Evolutionary conservation across 2,797 vertebrate genomes (phyloP).

Genomic region (Parauchenoglanis punctatus): DNA sequence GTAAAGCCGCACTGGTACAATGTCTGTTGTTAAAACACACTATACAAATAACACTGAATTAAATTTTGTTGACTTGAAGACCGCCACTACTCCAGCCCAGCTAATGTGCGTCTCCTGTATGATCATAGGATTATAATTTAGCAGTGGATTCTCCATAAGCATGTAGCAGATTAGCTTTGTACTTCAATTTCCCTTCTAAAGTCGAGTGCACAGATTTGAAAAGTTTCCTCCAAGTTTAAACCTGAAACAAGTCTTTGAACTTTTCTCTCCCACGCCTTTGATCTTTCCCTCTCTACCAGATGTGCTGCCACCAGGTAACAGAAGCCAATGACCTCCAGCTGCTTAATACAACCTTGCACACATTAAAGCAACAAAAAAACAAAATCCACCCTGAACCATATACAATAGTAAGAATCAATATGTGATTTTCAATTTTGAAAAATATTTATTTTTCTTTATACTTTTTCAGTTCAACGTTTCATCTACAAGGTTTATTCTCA

Average conservation of each 20-base stretch:
- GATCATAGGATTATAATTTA: not conserved
- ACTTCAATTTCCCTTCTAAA: not conserved
- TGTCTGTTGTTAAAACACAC: not conserved
- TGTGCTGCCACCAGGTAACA: conserved; percentile 1
- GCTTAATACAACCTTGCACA: not conserved
- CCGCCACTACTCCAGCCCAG: not conserved
- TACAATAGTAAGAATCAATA: not conserved
- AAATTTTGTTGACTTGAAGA: not conserved
- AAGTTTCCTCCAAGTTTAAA: not conserved
- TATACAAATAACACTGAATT: not conserved
- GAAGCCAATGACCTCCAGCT: conserved; percentile 17
- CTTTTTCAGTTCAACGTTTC: not conserved
- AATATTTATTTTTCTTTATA: not conserved
- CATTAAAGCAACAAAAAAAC: not conserved
- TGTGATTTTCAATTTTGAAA: not conserved
- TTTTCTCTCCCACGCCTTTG: conserved; percentile 2
- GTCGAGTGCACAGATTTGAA: too few relatives aligned
- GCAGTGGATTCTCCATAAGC: not conserved
- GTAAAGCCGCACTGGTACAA: not conserved
- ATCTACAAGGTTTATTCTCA: not conserved
- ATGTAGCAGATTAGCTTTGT: not conserved
- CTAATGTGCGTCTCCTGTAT: not conserved
- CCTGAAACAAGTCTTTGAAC: conserved; percentile 29
- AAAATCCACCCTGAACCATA: not conserved
- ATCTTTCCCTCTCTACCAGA: conserved; percentile 25